Conservation (phyloP, 2,113 vertebrate species). For the Sylvia atricapilla region DNA sequence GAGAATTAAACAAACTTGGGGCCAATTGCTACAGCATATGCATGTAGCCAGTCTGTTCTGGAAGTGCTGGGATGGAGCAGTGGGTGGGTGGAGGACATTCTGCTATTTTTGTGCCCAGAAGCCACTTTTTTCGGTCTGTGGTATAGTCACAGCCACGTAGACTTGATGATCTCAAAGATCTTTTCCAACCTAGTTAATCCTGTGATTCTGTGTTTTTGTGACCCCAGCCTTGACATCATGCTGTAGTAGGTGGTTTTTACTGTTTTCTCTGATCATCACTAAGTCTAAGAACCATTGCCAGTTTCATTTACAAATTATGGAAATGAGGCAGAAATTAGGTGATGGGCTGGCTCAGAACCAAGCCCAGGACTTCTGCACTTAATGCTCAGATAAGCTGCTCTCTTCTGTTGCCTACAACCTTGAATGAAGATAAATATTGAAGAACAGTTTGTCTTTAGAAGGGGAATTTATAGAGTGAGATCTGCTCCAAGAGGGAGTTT, state of each 20-base stretch:
- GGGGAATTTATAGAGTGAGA: not conserved
- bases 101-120: not conserved
- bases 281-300: not conserved
- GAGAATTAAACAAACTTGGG: not conserved
- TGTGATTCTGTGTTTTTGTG: not conserved
- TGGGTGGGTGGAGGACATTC: not conserved
- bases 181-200: not conserved
- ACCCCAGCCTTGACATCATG: not conserved
- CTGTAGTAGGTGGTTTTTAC: not conserved
- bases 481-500: not conserved
- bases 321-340: not conserved
- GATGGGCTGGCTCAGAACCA: not conserved
- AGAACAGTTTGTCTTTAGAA: not conserved
- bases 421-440: not conserved
- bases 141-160: not conserved
- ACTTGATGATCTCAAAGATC: not conserved
- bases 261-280: not conserved
- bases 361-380: not conserved
- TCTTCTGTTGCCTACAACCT: not conserved
- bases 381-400: not conserved
- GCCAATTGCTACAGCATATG: not conserved
- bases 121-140: not conserved
- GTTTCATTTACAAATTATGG: not conserved
- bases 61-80: not conserved
- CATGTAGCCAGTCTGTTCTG: not conserved